phyloP scores from a whole-genome alignment of 1,140 invertebrate genomes.

The Potamilus streckersoni region DNA sequence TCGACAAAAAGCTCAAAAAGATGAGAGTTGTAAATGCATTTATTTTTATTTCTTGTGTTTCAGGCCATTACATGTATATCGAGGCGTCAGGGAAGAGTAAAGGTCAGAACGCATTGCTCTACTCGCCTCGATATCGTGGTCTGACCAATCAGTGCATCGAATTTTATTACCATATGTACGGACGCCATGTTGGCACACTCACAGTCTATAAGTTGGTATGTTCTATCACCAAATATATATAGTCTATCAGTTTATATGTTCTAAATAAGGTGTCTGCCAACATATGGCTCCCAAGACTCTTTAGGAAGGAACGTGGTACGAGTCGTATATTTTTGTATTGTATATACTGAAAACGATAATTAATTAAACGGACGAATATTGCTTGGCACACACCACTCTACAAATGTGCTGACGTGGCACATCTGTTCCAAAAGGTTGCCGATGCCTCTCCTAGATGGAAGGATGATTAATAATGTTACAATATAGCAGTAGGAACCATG shows the following conservation, averaged over 20 bases:
- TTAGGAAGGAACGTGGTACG: too few species aligned
- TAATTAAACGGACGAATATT: too few species aligned
- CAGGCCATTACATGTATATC: conserved; percentile 59
- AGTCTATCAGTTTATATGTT: neutral
- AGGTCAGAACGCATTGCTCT: conserved; percentile 49
- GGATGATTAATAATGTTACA: neutral
- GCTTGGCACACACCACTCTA: too few species aligned
- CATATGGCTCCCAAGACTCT: too few species aligned
- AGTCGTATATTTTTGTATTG: too few species aligned
- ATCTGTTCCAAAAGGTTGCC: too few species aligned
- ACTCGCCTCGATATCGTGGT: conserved; percentile 52
- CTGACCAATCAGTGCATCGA: conserved; percentile 55
- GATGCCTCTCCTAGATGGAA: neutral
- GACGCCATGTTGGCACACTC: conserved; percentile 55
- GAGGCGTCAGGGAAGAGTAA: conserved; percentile 50
- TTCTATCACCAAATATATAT: neutral
- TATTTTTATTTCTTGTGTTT: conserved; percentile 10
- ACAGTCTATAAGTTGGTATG: conserved; percentile 61
- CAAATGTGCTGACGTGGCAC: too few species aligned
- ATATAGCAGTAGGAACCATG: neutral
- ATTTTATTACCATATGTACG: conserved; percentile 65
- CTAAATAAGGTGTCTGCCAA: too few species aligned
- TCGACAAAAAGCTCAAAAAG: too few species aligned
- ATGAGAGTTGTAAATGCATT: too few species aligned
- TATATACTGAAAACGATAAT: too few species aligned